Percentiles rank a stretch among this genome's conserved stretches.
Evolutionary conservation across 2,888 invertebrate species (phyloP).

Genomic region (Gymnosoma rotundatum): DNA sequence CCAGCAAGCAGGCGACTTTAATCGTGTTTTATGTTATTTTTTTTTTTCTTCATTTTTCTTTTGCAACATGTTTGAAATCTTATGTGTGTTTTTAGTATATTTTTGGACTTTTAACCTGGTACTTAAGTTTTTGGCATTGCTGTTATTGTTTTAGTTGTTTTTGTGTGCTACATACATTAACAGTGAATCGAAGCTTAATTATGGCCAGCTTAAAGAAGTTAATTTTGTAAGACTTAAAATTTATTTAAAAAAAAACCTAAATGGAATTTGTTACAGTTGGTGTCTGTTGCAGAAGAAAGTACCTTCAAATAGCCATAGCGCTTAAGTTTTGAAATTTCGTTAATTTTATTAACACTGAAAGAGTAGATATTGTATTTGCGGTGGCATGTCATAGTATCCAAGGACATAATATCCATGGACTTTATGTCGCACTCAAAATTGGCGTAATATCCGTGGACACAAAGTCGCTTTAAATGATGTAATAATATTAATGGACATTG

Average conservation of each 20-base stretch:
- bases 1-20: constrained; percentile 67
- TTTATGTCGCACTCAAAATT: no score
- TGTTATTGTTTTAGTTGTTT: background rate
- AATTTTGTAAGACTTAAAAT: constrained; percentile 39
- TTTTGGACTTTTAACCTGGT: constrained; percentile 71
- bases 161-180: constrained; percentile 45
- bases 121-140: constrained; percentile 33
- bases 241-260: constrained; percentile 20
- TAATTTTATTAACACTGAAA: no score
- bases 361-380: no score
- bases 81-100: constrained; percentile 62
- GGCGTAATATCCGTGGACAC: no score
- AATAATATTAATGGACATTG: no score
- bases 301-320: background rate
- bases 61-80: constrained; percentile 57
- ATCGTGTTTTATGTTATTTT: constrained; percentile 63
- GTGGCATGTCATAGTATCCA: no score
- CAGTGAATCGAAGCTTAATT: constrained; percentile 60
- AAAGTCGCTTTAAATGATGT: no score
- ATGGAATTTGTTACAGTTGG: constrained; percentile 19
- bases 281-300: background rate
- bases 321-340: no score
- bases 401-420: no score
- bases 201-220: constrained; percentile 63
- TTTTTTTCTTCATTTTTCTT: constrained; percentile 36